These are phyloP conservation scores for Copidosoma floridanum DNA, from an alignment of 1,140 invertebrate species.

Conservation along the genomic window DNA sequence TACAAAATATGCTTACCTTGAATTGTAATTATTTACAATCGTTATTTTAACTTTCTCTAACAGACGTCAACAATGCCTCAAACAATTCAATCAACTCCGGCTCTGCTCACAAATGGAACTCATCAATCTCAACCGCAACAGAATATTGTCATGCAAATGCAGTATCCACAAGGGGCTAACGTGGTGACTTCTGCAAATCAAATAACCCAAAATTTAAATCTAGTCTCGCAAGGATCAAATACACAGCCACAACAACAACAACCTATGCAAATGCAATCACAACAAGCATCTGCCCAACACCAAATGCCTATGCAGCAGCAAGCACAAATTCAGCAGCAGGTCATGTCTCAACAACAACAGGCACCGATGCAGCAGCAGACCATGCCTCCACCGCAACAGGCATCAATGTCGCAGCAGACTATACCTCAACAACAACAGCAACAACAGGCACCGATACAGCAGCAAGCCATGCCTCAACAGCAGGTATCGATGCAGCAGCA, in stretches of 20 bases:
- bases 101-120: constrained; percentile 35
- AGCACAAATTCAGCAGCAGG: constrained; percentile 46
- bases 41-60: no score
- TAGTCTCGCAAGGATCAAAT: constrained; percentile 22
- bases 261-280: constrained; percentile 32
- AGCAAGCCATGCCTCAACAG: constrained; percentile 16
- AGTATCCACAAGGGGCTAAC: constrained; percentile 43
- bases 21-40: neutral
- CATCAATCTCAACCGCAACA: constrained; percentile 45
- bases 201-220: constrained; percentile 37
- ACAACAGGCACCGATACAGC: constrained; percentile 30
- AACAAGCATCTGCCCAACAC: constrained; percentile 36
- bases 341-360: constrained; percentile 41
- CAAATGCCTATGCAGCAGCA: constrained; percentile 44
- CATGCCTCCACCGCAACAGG: constrained; percentile 42
- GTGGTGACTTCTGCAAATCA: constrained; percentile 37
- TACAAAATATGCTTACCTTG: neutral
- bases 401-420: constrained; percentile 46
- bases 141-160: constrained; percentile 46
- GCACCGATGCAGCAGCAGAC: constrained; percentile 36
- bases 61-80: constrained; percentile 33
- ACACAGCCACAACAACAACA: constrained; percentile 32
- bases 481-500: constrained; percentile 30
- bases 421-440: constrained; percentile 44
- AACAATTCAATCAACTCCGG: constrained; percentile 39